These are phyloP conservation scores for Lanius collurio DNA, from an alignment of 2,113 vertebrate genomes.

Conservation along the genomic window DNA sequence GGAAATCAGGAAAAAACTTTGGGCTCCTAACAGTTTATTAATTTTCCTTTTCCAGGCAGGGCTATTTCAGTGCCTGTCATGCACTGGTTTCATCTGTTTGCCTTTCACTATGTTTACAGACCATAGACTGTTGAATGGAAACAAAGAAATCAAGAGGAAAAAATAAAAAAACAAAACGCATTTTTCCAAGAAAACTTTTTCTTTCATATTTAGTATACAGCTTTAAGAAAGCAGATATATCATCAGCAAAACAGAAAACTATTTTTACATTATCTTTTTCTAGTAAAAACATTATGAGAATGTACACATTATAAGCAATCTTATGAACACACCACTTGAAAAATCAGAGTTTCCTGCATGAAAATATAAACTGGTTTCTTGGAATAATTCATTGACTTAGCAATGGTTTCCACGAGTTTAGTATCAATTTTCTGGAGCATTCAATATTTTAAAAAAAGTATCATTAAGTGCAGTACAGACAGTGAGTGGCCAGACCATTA, in stretches of 20 bases:
- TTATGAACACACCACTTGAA: neutral
- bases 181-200: neutral
- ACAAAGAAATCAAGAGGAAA: neutral
- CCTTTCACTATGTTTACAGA: neutral
- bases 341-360: neutral
- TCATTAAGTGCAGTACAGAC: rapidly evolving
- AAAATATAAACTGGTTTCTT: neutral
- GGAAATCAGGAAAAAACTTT: neutral
- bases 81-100: neutral
- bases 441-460: neutral
- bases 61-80: neutral
- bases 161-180: no score
- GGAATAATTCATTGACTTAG: neutral
- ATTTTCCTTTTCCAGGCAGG: neutral
- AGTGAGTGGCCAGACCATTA: neutral
- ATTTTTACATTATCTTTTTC: neutral
- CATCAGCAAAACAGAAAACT: neutral
- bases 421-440: neutral
- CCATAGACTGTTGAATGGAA: neutral
- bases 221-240: neutral
- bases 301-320: neutral
- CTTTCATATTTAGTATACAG: neutral
- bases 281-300: neutral
- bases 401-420: neutral
- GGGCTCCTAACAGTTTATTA: neutral